These are phyloP conservation scores for Thera obeliscata DNA, from an alignment of 2,888 invertebrate genomes.

Conservation along the genomic window DNA sequence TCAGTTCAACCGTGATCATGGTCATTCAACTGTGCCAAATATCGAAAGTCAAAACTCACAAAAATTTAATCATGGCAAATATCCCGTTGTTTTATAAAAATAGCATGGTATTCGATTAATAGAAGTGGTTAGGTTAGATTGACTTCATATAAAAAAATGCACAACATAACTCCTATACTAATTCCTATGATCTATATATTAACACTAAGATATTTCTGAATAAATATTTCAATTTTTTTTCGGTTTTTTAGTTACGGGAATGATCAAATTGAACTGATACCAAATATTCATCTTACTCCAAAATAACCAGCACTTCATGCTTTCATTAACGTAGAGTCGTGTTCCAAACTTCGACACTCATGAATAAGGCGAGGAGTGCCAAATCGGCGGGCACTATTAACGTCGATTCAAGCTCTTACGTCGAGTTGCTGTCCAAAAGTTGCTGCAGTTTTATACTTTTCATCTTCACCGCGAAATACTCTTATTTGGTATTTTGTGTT, in stretches of 20 bases:
- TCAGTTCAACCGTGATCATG: too few species aligned
- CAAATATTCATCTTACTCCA: slow-evolving; percentile 18
- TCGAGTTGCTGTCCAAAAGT: slow-evolving; percentile 28
- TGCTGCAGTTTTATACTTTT: slow-evolving; percentile 26
- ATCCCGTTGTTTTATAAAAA: too few species aligned
- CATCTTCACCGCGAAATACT: slow-evolving; percentile 14
- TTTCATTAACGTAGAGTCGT: slow-evolving; percentile 54
- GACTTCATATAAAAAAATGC: too few species aligned
- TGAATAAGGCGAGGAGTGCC: slow-evolving; percentile 56
- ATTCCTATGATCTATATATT: too few species aligned
- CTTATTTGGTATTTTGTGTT: too few species aligned
- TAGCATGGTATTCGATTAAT: too few species aligned
- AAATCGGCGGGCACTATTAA: slow-evolving; percentile 57
- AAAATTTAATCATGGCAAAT: too few species aligned
- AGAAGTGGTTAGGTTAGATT: too few species aligned
- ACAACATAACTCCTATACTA: too few species aligned
- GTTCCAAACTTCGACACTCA: slow-evolving; percentile 44
- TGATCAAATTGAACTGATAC: slow-evolving; percentile 33
- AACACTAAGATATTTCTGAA: too few species aligned
- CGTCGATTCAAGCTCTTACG: slow-evolving; percentile 32
- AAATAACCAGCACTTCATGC: slow-evolving; percentile 31
- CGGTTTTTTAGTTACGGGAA: neutral
- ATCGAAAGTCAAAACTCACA: too few species aligned
- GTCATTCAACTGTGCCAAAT: too few species aligned
- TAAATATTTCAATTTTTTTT: neutral